Base-by-base conservation (phyloP, 2,797 vertebrate genomes). In the Pristis pectinata region DNA sequence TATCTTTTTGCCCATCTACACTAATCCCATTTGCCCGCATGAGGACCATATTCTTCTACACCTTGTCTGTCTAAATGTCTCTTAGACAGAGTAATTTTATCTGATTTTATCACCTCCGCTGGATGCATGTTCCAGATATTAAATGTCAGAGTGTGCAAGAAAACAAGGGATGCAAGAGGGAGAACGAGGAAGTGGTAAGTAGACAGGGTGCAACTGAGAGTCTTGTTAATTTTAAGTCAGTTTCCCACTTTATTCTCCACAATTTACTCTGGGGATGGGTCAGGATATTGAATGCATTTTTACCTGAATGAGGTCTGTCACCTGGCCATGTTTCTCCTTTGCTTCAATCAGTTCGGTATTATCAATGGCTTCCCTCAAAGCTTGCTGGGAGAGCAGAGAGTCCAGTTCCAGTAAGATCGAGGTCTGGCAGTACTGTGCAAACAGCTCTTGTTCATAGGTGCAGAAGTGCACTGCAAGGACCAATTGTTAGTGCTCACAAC, bases 381-480 rank as follows among this genome's bases (percentile, higher is more conserved):
- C 97, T 96, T 97, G 97, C 96, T 97, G 97, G 95, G 97, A 97
- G 94, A 98, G 96, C 94, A 97, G 97, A 87, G 96, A 95, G 95
- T 98, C 97, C 95, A 98, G 96, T 95, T 98, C 97, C 96, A 98
- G 95, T 85, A 95, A 95, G 89, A 98, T 96, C 97, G 97, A 98
- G 93, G 96, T 96, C 96, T 97, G 97, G 95, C 97, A 98, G 96
- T 97, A 98, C 95, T 97, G 96, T 53, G 96, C 96, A 95, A 97
- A 96, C 95, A 98, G 97, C 94, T 97, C 97, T n/a, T 94, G 96
- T 37, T 97, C 97, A 8, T 97, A 98, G 0, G 96, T 96, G 97
- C 97, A 98, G 95, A 98, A 97, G 95, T 98, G 97, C 95, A 97
- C 97, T 98, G 76, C 56, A 74, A 85, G 15, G 10, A 74, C 11